Percentiles rank a stretch among this genome's conserved stretches.
phyloP scores from a whole-genome alignment of 2,888 invertebrate genomes.

The Pseudococcus longispinus region DNA sequence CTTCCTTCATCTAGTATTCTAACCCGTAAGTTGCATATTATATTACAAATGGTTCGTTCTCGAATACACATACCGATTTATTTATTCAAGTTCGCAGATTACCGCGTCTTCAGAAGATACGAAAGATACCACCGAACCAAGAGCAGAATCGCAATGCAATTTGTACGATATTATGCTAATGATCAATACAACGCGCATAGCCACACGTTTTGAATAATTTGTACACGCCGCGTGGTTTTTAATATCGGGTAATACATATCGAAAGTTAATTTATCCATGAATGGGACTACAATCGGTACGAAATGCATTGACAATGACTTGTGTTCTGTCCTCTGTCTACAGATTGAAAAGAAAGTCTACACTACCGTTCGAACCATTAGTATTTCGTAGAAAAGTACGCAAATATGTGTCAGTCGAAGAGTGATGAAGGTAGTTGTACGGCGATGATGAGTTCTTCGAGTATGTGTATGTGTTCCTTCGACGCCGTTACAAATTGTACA shows the following conservation, averaged over 20 bases:
- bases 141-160: background rate
- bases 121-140: background rate
- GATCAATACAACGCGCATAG: background rate
- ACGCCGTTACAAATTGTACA: background rate
- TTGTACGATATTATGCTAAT: background rate
- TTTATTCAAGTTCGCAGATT: background rate
- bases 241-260: background rate
- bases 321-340: background rate
- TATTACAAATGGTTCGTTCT: background rate
- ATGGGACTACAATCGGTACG: background rate
- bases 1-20: background rate
- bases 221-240: background rate
- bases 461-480: background rate
- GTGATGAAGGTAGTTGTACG: background rate
- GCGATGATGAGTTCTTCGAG: background rate
- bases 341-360: conserved; percentile 31
- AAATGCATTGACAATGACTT: background rate
- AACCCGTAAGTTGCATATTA: background rate
- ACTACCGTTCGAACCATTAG: background rate
- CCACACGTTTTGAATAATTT: background rate
- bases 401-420: conserved; percentile 20
- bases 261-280: background rate
- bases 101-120: background rate
- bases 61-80: background rate
- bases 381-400: conserved; percentile 19